Evolutionary conservation across 2,888 invertebrate genomes (phyloP).

Genomic region (Rapana venosa): DNA sequence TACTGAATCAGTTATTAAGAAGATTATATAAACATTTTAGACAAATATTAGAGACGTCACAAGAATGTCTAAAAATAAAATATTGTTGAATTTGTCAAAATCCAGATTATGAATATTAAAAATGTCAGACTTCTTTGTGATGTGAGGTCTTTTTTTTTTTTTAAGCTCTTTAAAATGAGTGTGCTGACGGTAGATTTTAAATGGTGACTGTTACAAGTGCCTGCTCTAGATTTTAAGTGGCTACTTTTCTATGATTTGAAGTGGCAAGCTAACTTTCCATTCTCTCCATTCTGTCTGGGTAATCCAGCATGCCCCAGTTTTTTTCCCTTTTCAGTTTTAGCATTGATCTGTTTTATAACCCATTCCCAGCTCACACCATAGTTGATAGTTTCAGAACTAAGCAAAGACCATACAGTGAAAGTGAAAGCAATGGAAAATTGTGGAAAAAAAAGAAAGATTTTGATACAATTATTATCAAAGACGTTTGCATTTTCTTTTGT

Average conservation of each 20-base stretch:
- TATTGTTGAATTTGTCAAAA: too few species aligned
- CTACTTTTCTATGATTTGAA: background rate
- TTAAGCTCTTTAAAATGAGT: too few species aligned
- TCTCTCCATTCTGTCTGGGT: background rate
- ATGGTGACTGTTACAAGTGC: background rate
- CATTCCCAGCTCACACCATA: background rate
- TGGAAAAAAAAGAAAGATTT: background rate
- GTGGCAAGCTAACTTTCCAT: background rate
- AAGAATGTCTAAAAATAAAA: too few species aligned
- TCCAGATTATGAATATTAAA: too few species aligned
- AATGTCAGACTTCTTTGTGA: background rate
- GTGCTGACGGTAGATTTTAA: too few species aligned
- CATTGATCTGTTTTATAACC: background rate
- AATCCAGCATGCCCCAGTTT: background rate
- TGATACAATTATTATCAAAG: background rate
- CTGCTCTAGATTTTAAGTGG: background rate
- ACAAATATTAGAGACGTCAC: too few species aligned
- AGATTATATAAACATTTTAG: too few species aligned
- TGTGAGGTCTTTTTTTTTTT: slow-evolving; percentile 3
- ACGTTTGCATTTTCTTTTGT: background rate
- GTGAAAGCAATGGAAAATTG: background rate
- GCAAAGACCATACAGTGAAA: slow-evolving; percentile 3
- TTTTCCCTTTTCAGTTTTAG: background rate
- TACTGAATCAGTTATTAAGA: too few species aligned
- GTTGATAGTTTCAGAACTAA: slow-evolving; percentile 24